These are phyloP conservation scores for Dreissena polymorpha DNA, from an alignment of 1,140 invertebrate genomes.

Conservation along the genomic window DNA sequence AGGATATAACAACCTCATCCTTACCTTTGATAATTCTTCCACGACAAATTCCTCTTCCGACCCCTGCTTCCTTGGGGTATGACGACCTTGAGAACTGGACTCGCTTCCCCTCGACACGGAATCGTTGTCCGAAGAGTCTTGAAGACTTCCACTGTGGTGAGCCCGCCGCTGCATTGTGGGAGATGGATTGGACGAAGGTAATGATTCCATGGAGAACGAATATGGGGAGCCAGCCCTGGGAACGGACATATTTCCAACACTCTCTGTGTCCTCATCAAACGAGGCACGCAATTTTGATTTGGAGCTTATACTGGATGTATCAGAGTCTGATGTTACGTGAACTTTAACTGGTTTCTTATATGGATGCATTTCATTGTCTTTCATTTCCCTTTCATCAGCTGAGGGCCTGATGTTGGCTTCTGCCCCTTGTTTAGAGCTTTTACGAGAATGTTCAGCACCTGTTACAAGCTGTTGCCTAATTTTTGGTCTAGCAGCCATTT, in stretches of 20 bases:
- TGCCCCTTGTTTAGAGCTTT: background rate
- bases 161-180: slow-evolving; percentile 14
- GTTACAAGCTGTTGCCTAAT: slow-evolving; percentile 9
- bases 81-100: too few relatives aligned
- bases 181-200: slow-evolving; percentile 52
- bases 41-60: slow-evolving; percentile 40
- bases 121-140: slow-evolving; percentile 46
- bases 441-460: background rate
- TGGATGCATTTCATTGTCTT: too few relatives aligned
- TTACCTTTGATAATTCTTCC: slow-evolving; percentile 47
- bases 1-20: too few relatives aligned
- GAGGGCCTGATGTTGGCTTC: too few relatives aligned
- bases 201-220: slow-evolving; percentile 53
- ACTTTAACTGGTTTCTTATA: too few relatives aligned
- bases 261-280: too few relatives aligned
- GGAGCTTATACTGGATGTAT: too few relatives aligned
- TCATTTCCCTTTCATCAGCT: too few relatives aligned
- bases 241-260: background rate
- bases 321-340: too few relatives aligned
- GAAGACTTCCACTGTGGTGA: slow-evolving; percentile 9
- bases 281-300: too few relatives aligned
- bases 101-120: slow-evolving; percentile 15
- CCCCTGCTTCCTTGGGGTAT: background rate
- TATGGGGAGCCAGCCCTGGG: slow-evolving; percentile 42
- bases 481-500: slow-evolving; percentile 26